Evolutionary conservation across 2,113 vertebrate species (phyloP).

Genomic region (Serilophus lunatus): DNA sequence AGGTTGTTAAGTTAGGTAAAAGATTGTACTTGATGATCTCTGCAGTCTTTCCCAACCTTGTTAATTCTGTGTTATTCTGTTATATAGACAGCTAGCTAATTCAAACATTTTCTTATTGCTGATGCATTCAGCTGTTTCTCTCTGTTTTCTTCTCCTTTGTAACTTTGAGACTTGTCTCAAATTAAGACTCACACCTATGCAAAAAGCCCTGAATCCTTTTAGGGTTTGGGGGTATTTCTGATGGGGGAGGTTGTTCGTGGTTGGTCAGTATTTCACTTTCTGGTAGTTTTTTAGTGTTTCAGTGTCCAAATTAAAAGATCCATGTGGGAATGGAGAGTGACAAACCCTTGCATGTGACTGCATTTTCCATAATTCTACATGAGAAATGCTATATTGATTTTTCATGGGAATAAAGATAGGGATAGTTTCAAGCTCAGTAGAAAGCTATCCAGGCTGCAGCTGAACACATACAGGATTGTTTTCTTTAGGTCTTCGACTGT

Average conservation of each 20-base stretch:
- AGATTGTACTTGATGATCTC: too few species aligned
- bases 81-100: neutral
- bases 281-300: neutral
- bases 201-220: neutral
- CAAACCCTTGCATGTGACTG: neutral
- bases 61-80: too few species aligned
- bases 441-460: neutral
- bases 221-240: neutral
- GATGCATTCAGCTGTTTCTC: neutral
- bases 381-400: neutral
- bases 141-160: neutral
- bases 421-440: neutral
- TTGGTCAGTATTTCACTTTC: neutral
- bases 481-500: neutral
- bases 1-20: too few species aligned
- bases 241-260: neutral
- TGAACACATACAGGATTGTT: neutral
- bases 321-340: neutral
- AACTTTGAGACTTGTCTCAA: neutral
- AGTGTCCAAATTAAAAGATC: neutral
- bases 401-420: neutral
- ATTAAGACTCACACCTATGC: neutral
- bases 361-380: neutral
- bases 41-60: too few species aligned
- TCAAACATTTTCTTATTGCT: neutral